Base-by-base conservation (phyloP, 2,113 vertebrate genomes). In the Hippocampus mohnikei region DNA sequence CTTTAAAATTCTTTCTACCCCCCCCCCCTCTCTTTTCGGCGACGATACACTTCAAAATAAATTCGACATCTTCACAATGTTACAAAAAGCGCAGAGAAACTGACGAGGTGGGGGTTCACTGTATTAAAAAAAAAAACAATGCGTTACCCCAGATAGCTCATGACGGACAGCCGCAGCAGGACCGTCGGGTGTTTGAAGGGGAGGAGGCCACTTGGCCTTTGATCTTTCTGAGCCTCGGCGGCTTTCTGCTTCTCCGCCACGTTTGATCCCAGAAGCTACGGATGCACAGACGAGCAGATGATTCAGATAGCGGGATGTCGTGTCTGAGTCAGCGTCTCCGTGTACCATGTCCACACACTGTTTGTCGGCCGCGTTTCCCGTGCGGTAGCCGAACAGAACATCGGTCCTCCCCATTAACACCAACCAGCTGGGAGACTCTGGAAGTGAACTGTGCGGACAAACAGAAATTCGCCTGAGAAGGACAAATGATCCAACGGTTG, bases 361-460 rank as follows among this genome's bases (percentile, higher is more conserved):
- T 33, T 81, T 77, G 46, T 92, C 88, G 63, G 78, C 74, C 2
- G 75, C 66, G 72, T 90, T 91, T 81, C 86, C 88, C 64, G 27
- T 46, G 2, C 76, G 50, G 77, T 92, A 92, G 69, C 71, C 46
- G 11, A 90, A 82, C 64, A 92, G 46, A 9, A 80, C 72, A 1
- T 85, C 72, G 10, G 8, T 72, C 64, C 50, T 89, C 67, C 60
- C 79, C 52, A 70, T 91, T 3, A 91, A 33, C 53, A 85, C 2
- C 72, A 93, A 21, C 91, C 91, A 93, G 55, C 80, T 67, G 1
- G 91, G 91, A 50, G 90, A 93, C 78, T 92, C 90, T 27, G 92
- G 90, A 56, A 92, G 86, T 0, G 77, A 85, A 0, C 90, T 90
- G 37, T 1, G 67, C 2, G 66, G 42, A 74, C 0, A 71, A 13